Evolutionary conservation across 2,888 invertebrate genomes (phyloP).

Genomic region (Pyralis farinalis): DNA sequence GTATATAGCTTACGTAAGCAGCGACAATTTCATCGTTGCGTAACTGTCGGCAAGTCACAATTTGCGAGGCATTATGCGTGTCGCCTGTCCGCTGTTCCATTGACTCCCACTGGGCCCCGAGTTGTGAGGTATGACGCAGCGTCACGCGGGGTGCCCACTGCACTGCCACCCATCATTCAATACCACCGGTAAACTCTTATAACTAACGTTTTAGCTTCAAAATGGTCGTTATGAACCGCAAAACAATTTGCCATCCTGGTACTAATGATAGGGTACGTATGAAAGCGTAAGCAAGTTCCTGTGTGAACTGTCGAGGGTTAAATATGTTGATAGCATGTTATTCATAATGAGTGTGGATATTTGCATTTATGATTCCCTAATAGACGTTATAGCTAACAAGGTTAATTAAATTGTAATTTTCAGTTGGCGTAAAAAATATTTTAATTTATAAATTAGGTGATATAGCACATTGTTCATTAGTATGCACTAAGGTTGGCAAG

Average conservation of each 20-base stretch:
- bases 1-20: conserved; percentile 28
- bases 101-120: conserved; percentile 32
- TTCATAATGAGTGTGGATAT: background rate
- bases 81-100: conserved; percentile 46
- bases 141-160: conserved; percentile 48
- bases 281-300: conserved; percentile 32
- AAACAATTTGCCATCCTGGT: conserved; percentile 5
- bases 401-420: no score
- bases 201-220: background rate
- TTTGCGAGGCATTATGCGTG: conserved; percentile 68
- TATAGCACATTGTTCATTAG: no score
- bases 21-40: conserved; percentile 67
- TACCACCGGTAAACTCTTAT: background rate
- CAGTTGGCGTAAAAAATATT: no score
- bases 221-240: background rate
- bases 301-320: conserved; percentile 22
- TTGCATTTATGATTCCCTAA: no score
- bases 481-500: no score
- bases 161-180: background rate
- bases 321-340: background rate
- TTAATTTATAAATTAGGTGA: no score
- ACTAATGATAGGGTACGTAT: conserved; percentile 28
- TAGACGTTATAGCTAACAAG: no score
- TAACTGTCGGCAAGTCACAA: conserved; percentile 50
- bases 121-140: conserved; percentile 18